Evolutionary conservation across 2,113 vertebrate genomes (phyloP).

Genomic region (Equus przewalskii): DNA sequence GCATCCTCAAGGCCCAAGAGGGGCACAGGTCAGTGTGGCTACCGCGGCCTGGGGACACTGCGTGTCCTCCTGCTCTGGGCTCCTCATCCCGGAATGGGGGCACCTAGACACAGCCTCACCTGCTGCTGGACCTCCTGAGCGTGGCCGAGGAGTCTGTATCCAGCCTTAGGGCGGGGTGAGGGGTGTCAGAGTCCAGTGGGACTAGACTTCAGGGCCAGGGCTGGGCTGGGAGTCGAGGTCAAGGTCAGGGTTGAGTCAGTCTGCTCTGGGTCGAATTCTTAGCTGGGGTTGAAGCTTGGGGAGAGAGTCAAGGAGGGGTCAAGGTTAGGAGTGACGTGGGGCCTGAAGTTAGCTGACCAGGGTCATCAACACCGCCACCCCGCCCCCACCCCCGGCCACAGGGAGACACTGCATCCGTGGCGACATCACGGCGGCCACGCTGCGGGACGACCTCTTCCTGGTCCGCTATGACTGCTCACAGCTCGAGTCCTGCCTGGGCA

Average conservation of each 20-base stretch:
- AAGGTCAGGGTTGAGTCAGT: neutral
- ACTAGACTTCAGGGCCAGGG: neutral
- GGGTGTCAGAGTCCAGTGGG: neutral
- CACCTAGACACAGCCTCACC: neutral
- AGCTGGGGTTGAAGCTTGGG: neutral
- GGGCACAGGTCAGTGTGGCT: slow-evolving; percentile 72
- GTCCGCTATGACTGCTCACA: neutral
- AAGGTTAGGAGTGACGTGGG: neutral
- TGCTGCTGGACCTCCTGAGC: neutral
- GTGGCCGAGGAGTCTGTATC: neutral
- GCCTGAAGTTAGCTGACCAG: neutral
- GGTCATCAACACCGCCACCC: too few species aligned
- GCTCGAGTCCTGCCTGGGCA: slow-evolving; percentile 82
- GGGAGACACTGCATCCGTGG: neutral
- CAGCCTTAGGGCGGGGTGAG: neutral
- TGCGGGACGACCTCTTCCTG: accelerated
- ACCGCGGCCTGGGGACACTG: neutral
- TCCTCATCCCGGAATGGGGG: neutral
- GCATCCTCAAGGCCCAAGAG: slow-evolving; percentile 26
- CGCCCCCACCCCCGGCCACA: neutral
- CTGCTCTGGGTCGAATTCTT: neutral
- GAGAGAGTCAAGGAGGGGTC: neutral
- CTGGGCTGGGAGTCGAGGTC: neutral
- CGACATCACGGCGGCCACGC: slow-evolving; percentile 57
- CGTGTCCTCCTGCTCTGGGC: neutral